A percentile compares a stretch with the other conserved stretches of the same genome.
Evolutionary conservation across 2,113 vertebrate genomes (phyloP).

Genomic region (Microtus montanus): DNA sequence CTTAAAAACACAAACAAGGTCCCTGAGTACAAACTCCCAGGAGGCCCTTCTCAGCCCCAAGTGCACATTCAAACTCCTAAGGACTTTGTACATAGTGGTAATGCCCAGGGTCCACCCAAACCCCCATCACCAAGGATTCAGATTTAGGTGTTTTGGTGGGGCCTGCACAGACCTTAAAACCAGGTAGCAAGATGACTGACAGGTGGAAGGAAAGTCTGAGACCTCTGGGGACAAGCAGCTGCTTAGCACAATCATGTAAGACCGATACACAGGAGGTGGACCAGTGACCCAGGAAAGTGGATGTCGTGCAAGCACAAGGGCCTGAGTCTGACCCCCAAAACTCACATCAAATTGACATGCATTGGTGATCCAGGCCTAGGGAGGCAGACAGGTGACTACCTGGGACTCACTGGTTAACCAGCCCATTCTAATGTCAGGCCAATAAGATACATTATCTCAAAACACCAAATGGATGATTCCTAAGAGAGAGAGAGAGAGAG

Average conservation of each 20-base stretch:
- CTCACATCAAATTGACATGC: neutral
- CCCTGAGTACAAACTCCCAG: neutral
- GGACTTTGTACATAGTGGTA: neutral
- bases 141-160: too few relatives aligned
- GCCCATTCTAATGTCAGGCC: neutral
- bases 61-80: neutral
- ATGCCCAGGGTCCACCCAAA: neutral
- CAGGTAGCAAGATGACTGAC: neutral
- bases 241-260: neutral
- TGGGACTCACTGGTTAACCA: neutral
- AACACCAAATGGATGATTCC: neutral
- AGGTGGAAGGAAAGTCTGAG: neutral
- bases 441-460: neutral
- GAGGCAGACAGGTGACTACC: neutral
- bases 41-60: neutral
- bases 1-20: neutral
- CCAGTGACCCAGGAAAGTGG: neutral
- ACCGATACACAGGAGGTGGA: neutral
- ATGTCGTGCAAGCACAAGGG: neutral
- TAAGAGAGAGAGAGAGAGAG: neutral
- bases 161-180: neutral
- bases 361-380: neutral
- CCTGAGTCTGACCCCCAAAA: neutral
- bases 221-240: neutral
- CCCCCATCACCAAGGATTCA: rapidly evolving